Evolutionary conservation across 2,888 invertebrate genomes (phyloP).

Genomic region (Acholoe squamosa): DNA sequence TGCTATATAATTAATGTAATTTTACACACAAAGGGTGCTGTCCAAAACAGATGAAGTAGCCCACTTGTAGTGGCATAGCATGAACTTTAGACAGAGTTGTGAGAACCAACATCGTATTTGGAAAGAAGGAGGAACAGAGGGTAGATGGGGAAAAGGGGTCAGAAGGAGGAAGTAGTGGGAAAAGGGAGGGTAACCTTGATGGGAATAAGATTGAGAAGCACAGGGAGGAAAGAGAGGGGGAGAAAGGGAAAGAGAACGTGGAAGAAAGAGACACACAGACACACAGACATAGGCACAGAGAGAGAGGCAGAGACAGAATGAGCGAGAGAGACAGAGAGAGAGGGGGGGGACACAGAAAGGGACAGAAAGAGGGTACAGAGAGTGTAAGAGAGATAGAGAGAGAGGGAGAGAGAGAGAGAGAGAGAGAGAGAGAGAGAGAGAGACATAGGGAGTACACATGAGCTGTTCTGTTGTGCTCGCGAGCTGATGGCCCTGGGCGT

Average conservation of each 20-base stretch:
- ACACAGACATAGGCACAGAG: not conserved
- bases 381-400: not conserved
- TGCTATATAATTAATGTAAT: too few relatives aligned
- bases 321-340: not conserved
- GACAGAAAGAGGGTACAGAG: not conserved
- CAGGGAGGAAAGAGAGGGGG: too few relatives aligned
- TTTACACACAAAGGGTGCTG: too few relatives aligned
- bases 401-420: slow-evolving; percentile 33
- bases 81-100: too few relatives aligned
- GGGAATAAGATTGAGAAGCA: too few relatives aligned
- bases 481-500: not conserved
- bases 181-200: too few relatives aligned
- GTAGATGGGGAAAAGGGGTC: too few relatives aligned
- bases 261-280: not conserved
- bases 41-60: too few relatives aligned
- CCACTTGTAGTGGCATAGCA: too few relatives aligned
- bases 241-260: not conserved
- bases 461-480: not conserved
- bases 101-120: too few relatives aligned
- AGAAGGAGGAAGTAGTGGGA: too few relatives aligned
- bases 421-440: not conserved
- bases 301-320: not conserved
- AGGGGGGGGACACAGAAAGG: not conserved
- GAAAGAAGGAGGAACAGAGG: too few relatives aligned
- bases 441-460: not conserved